A percentile compares a stretch with the other conserved stretches of the same genome.
Evolutionary conservation across 2,113 vertebrate genomes (phyloP).

Genomic region (Myrmecobius fasciatus): DNA sequence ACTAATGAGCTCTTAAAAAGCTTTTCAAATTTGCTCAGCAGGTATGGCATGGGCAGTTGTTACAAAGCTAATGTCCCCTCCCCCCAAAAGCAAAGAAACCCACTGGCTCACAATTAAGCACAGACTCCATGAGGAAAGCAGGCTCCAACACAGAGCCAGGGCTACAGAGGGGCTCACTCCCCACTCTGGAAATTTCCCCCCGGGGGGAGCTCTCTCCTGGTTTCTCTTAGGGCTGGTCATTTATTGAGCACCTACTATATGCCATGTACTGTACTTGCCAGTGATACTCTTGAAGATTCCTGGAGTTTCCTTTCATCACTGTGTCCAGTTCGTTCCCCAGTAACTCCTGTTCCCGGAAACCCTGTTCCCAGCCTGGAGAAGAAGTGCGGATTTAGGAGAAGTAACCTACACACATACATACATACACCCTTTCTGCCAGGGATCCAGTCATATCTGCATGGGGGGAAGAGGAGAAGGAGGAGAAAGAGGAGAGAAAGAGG

Average conservation of each 20-base stretch:
- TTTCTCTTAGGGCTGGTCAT: neutral
- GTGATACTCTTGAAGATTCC: neutral
- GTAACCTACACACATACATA: neutral
- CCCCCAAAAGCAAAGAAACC: neutral
- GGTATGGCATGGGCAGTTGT: neutral
- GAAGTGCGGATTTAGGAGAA: neutral
- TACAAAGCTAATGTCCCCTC: neutral
- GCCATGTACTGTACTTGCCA: neutral
- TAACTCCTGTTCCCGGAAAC: neutral
- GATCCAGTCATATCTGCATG: no score
- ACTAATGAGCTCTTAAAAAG: neutral
- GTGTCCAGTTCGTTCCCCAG: neutral
- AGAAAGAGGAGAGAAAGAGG: no score
- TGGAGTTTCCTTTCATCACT: neutral
- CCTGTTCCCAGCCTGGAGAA: neutral
- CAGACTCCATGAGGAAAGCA: neutral
- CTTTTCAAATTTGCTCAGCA: neutral
- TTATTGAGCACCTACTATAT: neutral
- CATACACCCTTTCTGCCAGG: no score
- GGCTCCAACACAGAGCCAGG: neutral
- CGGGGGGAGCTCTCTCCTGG: neutral
- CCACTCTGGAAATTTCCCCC: neutral
- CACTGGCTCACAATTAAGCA: neutral
- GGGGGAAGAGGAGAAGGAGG: no score
- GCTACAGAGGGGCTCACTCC: neutral